phyloP scores from a whole-genome alignment of 1,140 invertebrate genomes.

The Anadara kagoshimensis region DNA sequence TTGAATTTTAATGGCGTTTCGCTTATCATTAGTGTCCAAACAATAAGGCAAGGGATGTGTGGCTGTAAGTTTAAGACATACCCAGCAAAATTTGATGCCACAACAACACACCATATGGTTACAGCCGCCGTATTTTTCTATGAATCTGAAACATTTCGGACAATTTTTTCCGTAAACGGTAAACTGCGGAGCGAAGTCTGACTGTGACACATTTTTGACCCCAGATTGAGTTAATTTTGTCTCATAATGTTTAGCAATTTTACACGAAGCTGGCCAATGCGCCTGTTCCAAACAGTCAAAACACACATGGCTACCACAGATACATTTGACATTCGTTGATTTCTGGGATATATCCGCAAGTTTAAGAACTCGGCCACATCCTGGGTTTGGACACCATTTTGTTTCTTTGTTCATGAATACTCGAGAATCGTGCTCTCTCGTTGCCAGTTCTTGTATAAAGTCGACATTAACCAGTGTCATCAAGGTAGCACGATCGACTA shows the following conservation, averaged over 20 bases:
- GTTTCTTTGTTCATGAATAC: constrained; percentile 17
- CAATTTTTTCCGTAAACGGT: constrained; percentile 36
- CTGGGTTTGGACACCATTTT: constrained; percentile 59
- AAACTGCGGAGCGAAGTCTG: background rate
- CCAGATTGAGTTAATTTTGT: constrained; percentile 33
- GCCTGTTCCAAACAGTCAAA: constrained; percentile 48
- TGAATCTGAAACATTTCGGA: constrained; percentile 25
- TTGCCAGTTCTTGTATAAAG: constrained; percentile 32
- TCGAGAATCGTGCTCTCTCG: constrained; percentile 30
- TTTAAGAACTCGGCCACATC: constrained; percentile 50
- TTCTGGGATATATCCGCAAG: background rate
- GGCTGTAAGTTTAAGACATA: constrained; percentile 18
- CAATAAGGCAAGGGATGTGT: no score
- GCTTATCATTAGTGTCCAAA: no score
- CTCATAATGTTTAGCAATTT: constrained; percentile 34
- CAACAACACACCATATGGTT: constrained; percentile 25
- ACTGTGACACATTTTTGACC: constrained; percentile 19
- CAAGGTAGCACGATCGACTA: constrained; percentile 40
- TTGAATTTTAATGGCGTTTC: no score
- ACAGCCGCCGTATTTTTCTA: constrained; percentile 12
- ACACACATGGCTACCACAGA: constrained; percentile 50
- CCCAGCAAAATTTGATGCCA: constrained; percentile 45
- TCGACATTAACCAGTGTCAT: constrained; percentile 46
- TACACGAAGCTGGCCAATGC: constrained; percentile 59
- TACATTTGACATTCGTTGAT: constrained; percentile 35